These are phyloP conservation scores for Fulica atra DNA, from an alignment of 2,113 vertebrate genomes.

Conservation along the genomic window DNA sequence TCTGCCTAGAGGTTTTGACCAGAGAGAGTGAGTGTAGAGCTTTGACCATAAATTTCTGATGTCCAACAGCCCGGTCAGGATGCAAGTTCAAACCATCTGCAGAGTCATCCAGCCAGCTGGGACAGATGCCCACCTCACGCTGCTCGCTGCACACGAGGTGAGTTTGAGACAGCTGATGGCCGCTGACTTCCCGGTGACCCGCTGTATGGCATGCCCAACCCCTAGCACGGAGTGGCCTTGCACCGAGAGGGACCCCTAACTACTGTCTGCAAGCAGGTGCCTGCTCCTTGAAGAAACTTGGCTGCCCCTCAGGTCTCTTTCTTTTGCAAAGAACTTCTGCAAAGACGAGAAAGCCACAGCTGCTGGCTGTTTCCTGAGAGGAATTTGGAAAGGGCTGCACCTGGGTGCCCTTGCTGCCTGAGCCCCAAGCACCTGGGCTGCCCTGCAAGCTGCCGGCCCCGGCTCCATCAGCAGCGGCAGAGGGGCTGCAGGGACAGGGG, in stretches of 20 bases:
- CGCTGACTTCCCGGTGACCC: not conserved
- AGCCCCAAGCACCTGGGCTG: not conserved
- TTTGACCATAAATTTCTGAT: not conserved
- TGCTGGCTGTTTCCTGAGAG: not conserved
- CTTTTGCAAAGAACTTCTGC: not conserved
- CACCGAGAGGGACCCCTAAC: rapidly evolving
- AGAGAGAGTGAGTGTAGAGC: rapidly evolving
- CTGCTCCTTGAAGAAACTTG: too few species aligned
- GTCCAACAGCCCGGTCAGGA: not conserved
- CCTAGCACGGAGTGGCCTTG: not conserved
- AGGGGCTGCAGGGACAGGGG: not conserved
- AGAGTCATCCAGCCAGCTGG: not conserved
- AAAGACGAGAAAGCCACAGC: too few species aligned
- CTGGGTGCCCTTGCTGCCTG: not conserved
- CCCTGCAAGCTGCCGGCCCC: not conserved
- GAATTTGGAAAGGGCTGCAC: not conserved
- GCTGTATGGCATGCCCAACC: not conserved
- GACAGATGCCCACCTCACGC: not conserved
- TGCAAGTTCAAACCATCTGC: not conserved
- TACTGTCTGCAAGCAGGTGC: not conserved
- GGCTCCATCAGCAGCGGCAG: not conserved
- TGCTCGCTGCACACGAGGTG: rapidly evolving
- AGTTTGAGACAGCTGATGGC: not conserved
- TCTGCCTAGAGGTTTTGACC: not conserved
- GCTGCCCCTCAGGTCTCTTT: not conserved